These are phyloP conservation scores for Anoplolepis gracilipes DNA, from an alignment of 1,140 invertebrate genomes.

Conservation along the genomic window DNA sequence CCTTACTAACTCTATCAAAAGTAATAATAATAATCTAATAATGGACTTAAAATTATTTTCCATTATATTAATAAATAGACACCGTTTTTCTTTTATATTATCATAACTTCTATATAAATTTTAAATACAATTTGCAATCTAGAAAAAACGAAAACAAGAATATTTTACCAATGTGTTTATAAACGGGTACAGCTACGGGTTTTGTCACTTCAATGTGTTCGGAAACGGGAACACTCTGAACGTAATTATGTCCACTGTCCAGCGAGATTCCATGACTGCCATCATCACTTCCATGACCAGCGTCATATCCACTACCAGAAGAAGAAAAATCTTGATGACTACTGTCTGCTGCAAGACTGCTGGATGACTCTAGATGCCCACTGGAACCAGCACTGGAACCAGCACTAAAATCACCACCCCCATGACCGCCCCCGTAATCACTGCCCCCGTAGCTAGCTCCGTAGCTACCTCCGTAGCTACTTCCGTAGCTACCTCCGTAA, in stretches of 20 bases:
- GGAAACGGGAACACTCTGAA: conserved; percentile 87
- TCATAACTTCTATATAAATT: background rate
- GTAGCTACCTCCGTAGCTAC: too few relatives aligned
- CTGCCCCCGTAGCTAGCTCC: conserved; percentile 46
- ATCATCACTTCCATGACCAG: conserved; percentile 63
- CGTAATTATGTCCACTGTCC: conserved; percentile 77
- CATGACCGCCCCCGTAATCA: conserved; percentile 30
- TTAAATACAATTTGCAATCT: background rate
- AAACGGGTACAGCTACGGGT: conserved; percentile 89
- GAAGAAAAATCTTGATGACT: conserved; percentile 58
- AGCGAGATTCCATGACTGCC: conserved; percentile 67
- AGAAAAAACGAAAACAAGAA: background rate
- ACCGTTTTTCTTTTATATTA: background rate
- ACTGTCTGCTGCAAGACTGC: conserved; percentile 41
- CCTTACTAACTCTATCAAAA: background rate
- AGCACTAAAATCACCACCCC: conserved; percentile 62
- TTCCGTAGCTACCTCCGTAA: conserved; percentile 41
- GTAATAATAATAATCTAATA: background rate
- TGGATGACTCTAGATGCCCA: conserved; percentile 9
- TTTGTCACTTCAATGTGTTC: conserved; percentile 91
- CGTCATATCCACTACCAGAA: conserved; percentile 49
- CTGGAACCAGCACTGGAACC: conserved; percentile 46
- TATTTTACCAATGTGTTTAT: conserved; percentile 89
- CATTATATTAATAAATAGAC: conserved; percentile 11
- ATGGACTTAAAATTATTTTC: background rate